These are phyloP conservation scores for Petrolisthes cinctipes DNA, from an alignment of 2,888 invertebrate genomes.

Conservation along the genomic window DNA sequence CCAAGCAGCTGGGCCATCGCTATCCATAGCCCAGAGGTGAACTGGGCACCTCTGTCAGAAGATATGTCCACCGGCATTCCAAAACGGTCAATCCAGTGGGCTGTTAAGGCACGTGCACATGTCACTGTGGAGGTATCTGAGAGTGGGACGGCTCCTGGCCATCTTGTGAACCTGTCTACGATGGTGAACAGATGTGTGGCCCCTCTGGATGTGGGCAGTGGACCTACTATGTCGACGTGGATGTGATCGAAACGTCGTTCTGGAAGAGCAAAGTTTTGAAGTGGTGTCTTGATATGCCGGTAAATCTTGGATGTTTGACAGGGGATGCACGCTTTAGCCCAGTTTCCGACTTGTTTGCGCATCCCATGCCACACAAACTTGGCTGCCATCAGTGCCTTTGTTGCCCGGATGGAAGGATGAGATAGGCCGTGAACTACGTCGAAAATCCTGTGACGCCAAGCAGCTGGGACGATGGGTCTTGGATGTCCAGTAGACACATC, in stretches of 20 bases:
- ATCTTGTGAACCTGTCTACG: too few species aligned
- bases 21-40: constrained; percentile 66
- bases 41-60: too few species aligned
- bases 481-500: constrained; percentile 45
- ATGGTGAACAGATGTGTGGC: too few species aligned
- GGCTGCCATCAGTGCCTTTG: constrained; percentile 68
- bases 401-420: constrained; percentile 19
- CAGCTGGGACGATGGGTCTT: neutral
- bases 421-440: constrained; percentile 63
- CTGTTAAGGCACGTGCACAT: too few species aligned
- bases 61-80: too few species aligned
- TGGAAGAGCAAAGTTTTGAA: too few species aligned
- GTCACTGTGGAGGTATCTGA: constrained; percentile 69
- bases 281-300: constrained; percentile 5
- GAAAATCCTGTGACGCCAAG: constrained; percentile 64
- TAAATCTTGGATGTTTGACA: constrained; percentile 23
- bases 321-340: constrained; percentile 19
- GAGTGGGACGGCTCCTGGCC: constrained; percentile 68
- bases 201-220: too few species aligned
- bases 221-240: too few species aligned
- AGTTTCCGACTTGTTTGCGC: too few species aligned
- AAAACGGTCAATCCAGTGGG: constrained; percentile 69
- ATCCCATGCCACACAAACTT: constrained; percentile 66
- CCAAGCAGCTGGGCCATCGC: constrained; percentile 6
- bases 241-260: too few species aligned